These are phyloP conservation scores for Aldrovandia affinis DNA, from an alignment of 2,797 vertebrate genomes.

Conservation along the genomic window DNA sequence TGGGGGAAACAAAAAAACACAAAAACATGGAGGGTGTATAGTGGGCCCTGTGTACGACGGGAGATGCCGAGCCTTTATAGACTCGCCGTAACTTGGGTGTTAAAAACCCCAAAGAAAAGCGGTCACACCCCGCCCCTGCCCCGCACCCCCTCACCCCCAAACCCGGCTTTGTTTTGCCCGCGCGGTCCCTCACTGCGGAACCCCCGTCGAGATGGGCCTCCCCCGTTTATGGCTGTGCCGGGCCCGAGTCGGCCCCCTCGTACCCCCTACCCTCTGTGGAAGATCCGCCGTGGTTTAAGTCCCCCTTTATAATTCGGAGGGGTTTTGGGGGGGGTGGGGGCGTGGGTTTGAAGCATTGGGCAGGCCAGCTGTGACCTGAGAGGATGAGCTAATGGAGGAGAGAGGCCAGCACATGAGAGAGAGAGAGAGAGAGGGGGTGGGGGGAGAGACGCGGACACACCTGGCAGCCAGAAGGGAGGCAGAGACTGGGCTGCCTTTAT, in stretches of 20 bases:
- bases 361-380: conserved; percentile 50
- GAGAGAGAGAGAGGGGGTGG: conserved; percentile 19
- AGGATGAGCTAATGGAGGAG: conserved; percentile 60
- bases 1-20: neutral
- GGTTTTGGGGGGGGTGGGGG: conserved; percentile 34
- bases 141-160: conserved; percentile 1
- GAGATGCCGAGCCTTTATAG: neutral
- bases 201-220: conserved; percentile 5
- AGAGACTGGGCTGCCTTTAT: conserved; percentile 17
- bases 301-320: conserved; percentile 60
- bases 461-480: conserved; percentile 35
- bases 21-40: neutral
- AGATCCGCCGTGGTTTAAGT: conserved; percentile 59
- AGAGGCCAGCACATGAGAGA: conserved; percentile 32
- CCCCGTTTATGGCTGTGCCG: conserved; percentile 31
- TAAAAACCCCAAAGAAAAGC: too few relatives aligned
- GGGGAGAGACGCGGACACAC: conserved; percentile 26
- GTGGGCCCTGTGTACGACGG: neutral
- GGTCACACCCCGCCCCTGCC: neutral
- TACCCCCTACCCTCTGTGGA: conserved; percentile 51
- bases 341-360: conserved; percentile 32
- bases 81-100: neutral
- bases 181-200: conserved; percentile 18
- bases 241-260: conserved; percentile 30
- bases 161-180: conserved; percentile 26